Base-by-base conservation (phyloP, 2,113 vertebrate genomes). In the Xyrauchen texanus region DNA sequence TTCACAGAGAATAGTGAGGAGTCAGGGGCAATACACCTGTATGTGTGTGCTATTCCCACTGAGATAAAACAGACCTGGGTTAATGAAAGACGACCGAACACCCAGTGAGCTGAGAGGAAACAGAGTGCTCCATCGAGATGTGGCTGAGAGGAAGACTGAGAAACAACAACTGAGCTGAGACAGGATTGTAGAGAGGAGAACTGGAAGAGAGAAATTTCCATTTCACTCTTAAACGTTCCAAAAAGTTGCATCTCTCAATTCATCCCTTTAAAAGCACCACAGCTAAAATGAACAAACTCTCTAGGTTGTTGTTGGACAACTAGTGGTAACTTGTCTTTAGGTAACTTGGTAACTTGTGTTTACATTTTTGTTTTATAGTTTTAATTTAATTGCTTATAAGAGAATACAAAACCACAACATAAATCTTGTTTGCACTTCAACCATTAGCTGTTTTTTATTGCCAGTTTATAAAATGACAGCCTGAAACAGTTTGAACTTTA, bases 401-500 rank as follows among this genome's bases (percentile, higher is more conserved):
- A 4, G 60, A 45, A 34, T 44, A 44, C 34, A 57, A 70, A 70
- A 44, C 11, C 42, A 70, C 13, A 57, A 70, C 15, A 46, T 42
- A 8, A 58, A 74, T 81, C 53, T 8, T n/a, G 72, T 63, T 67
- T 69, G 63, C 67, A 47, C 5, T 57, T 52, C n/a, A 46, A 51
- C n/a, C 44, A 57, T 61, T 46, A 44, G 57, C 69, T 63, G 49
- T 47, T 66, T 49, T 34, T 34, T 44, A 44, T 63, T 8, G 45
- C 53, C n/a, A 8, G 46, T 58, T 45, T 65, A 71, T 63, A 71
- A 65, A 78, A 66, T 58, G 6, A 63, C 68, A 55, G 9, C 53
- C 21, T 21, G 12, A 69, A 78, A 81, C 4, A 70, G 21, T 52
- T 46, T 42, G 44, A 75, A 77, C 75, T 68, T 68, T 80, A 75